Conservation (phyloP, 1,140 invertebrate species). For the Anastrepha obliqua region DNA sequence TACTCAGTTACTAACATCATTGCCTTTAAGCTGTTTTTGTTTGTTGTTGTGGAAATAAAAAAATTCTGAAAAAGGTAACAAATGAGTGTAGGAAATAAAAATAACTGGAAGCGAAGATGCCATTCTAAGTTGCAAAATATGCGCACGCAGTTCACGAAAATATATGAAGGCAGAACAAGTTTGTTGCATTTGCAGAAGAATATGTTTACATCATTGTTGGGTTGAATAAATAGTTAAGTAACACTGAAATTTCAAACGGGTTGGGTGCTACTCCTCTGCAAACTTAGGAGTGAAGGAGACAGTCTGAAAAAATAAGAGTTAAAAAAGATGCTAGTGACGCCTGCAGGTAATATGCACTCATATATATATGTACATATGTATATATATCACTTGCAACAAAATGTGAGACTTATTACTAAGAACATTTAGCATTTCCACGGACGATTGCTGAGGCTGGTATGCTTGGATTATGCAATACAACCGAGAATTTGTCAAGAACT, state of each 20-base stretch:
- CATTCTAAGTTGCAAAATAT: neutral
- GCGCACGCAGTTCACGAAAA: too few species aligned
- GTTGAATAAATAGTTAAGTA: conserved; percentile 9
- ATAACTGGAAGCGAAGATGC: neutral
- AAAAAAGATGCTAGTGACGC: neutral
- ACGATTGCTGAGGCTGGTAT: neutral
- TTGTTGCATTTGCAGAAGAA: neutral
- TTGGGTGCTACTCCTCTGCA: neutral
- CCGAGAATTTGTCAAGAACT: neutral
- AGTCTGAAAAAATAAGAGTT: neutral
- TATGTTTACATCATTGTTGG: neutral
- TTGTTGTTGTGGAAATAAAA: neutral
- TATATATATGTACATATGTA: too few species aligned
- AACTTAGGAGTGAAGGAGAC: neutral
- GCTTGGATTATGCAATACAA: neutral
- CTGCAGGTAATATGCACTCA: neutral
- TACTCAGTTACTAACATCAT: neutral
- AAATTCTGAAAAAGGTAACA: neutral
- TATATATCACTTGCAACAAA: neutral
- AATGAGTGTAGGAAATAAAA: neutral
- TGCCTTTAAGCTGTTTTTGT: too few species aligned
- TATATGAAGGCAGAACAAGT: neutral
- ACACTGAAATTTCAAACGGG: conserved; percentile 23
- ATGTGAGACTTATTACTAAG: neutral
- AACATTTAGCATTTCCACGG: neutral